Evolutionary conservation across 2,797 vertebrate species (phyloP).

Genomic region (Poliocrania exsul): DNA sequence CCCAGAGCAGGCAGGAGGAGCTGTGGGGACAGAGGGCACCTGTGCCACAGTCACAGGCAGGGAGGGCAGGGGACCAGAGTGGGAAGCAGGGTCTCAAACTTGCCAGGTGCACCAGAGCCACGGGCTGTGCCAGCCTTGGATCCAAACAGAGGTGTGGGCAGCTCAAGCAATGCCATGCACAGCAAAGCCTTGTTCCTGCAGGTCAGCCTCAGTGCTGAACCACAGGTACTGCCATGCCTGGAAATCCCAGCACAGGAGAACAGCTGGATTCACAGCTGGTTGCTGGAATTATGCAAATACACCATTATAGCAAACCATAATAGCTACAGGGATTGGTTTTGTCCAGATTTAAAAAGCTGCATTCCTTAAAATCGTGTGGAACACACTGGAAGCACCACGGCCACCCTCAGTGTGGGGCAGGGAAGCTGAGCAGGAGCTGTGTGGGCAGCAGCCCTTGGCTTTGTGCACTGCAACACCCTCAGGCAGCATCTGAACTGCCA

Average conservation of each 20-base stretch:
- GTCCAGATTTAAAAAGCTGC: background rate
- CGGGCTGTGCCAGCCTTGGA: background rate
- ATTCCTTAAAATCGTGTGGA: background rate
- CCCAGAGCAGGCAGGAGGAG: background rate
- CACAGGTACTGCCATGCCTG: background rate
- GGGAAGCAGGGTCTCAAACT: background rate
- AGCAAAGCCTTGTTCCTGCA: background rate
- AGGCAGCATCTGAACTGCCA: background rate
- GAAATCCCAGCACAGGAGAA: background rate
- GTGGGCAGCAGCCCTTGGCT: background rate
- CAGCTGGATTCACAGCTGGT: background rate
- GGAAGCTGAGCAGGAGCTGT: background rate
- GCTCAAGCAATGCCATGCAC: background rate
- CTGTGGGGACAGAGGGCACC: background rate
- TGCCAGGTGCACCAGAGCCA: background rate
- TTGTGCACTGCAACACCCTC: background rate
- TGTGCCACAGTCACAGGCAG: background rate
- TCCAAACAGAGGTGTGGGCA: background rate
- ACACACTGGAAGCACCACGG: background rate
- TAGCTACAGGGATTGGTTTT: background rate
- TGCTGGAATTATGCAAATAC: background rate
- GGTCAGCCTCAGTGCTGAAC: background rate
- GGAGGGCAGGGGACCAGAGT: background rate
- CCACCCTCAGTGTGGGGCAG: no score
- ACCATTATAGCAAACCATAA: background rate